phyloP scores from a whole-genome alignment of 1,140 invertebrate genomes.

The Temnothorax nylanderi region DNA sequence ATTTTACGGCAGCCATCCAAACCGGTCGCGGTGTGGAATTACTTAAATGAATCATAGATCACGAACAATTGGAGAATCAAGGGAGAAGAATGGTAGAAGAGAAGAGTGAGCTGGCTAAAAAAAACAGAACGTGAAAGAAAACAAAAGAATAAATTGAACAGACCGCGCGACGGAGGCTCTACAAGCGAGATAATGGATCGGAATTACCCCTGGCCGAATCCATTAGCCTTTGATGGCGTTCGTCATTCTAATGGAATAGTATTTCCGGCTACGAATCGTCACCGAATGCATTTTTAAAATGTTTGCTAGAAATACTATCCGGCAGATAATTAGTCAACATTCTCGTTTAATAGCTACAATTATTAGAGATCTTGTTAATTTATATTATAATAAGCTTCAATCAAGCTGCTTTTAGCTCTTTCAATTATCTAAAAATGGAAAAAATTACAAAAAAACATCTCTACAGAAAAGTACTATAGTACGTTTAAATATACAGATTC shows the following conservation, averaged over 20 bases:
- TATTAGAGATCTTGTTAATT: background rate
- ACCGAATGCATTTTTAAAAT: conserved; percentile 36
- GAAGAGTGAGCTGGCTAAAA: conserved; percentile 26
- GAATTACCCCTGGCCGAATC: conserved; percentile 63
- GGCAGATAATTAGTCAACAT: background rate
- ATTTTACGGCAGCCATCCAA: background rate
- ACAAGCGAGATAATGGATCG: conserved; percentile 62
- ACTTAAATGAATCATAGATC: conserved; percentile 45
- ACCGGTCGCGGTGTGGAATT: background rate
- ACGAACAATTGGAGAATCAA: conserved; percentile 41
- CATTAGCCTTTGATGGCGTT: conserved; percentile 65
- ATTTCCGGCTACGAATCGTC: conserved; percentile 50
- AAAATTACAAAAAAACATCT: background rate
- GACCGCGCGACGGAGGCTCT: conserved; percentile 38
- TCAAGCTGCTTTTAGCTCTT: background rate
- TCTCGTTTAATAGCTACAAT: background rate
- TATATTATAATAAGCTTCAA: background rate
- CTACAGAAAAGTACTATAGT: background rate
- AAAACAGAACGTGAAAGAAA: conserved; percentile 44
- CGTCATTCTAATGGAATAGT: conserved; percentile 52
- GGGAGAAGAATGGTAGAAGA: conserved; percentile 36
- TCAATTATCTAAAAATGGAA: background rate
- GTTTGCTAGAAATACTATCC: background rate
- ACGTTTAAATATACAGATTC: background rate
- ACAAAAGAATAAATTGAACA: conserved; percentile 49